Conservation (phyloP, 2,113 vertebrate species). For the Rhineura floridana region DNA sequence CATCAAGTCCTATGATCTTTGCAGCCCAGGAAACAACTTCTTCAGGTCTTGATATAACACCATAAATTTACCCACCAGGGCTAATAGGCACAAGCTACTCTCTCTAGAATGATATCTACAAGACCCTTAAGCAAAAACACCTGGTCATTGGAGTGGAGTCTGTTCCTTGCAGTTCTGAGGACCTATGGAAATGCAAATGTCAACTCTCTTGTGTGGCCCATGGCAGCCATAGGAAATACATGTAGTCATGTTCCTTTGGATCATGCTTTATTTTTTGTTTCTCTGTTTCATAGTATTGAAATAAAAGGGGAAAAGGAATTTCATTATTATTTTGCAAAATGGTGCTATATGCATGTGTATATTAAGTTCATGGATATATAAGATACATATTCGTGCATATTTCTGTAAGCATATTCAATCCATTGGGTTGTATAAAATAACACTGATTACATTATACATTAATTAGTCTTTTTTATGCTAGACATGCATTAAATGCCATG, state of each 20-base stretch:
- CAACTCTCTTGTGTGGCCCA: neutral
- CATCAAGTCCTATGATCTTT: neutral
- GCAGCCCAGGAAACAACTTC: neutral
- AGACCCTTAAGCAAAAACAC: neutral
- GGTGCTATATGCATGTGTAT: neutral
- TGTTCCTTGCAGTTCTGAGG: neutral
- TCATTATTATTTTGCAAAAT: constrained; percentile 16
- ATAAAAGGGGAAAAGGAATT: constrained; percentile 20
- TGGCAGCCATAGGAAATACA: neutral
- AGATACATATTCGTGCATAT: fast-evolving
- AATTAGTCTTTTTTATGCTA: neutral
- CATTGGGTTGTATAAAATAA: neutral
- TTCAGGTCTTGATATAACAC: neutral
- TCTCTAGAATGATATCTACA: neutral
- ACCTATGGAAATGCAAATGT: neutral
- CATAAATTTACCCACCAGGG: neutral
- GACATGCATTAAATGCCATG: constrained; percentile 24
- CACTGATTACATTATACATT: neutral
- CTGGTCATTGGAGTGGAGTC: neutral
- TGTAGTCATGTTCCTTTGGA: neutral
- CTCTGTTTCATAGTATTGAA: constrained; percentile 28
- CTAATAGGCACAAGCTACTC: neutral
- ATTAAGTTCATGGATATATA: constrained; percentile 29
- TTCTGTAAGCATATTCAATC: neutral
- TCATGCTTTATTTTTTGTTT: neutral